A percentile compares a stretch with the other conserved stretches of the same genome.
phyloP scores from a whole-genome alignment of 1,140 invertebrate genomes.

The Cataglyphis hispanica region DNA sequence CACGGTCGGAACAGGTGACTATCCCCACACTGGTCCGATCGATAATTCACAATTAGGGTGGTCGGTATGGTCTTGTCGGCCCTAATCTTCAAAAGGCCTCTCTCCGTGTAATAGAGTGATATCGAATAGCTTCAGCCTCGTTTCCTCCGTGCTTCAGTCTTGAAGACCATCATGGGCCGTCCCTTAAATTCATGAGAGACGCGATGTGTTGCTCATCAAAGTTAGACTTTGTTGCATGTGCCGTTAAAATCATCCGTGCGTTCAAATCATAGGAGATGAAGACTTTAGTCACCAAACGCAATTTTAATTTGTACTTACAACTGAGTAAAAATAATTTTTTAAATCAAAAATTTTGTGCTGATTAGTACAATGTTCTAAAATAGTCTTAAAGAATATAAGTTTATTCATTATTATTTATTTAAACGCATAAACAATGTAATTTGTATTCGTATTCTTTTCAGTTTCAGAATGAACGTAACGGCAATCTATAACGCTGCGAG shows the following conservation, averaged over 20 bases:
- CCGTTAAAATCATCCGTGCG: slow-evolving; percentile 22
- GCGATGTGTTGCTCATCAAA: not conserved
- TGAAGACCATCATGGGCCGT: slow-evolving; percentile 13
- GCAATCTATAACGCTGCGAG: slow-evolving; percentile 67
- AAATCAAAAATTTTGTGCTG: not conserved
- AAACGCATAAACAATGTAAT: not conserved
- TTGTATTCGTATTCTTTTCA: slow-evolving; percentile 29
- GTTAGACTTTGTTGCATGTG: slow-evolving; percentile 40
- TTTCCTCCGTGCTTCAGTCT: slow-evolving; percentile 44
- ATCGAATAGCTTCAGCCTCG: slow-evolving; percentile 57
- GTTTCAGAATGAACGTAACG: slow-evolving; percentile 74
- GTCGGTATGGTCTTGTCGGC: slow-evolving; percentile 57
- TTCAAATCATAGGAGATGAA: not conserved
- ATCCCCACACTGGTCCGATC: slow-evolving; percentile 49
- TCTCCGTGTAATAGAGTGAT: slow-evolving; percentile 60
- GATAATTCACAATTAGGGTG: slow-evolving; percentile 67
- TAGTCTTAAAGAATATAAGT: not conserved
- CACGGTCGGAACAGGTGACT: slow-evolving; percentile 54
- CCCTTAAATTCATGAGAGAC: slow-evolving; percentile 39
- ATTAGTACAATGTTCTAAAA: not conserved
- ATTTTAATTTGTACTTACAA: slow-evolving; percentile 1
- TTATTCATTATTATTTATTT: not conserved
- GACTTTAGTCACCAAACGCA: not conserved
- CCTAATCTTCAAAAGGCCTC: slow-evolving; percentile 62
- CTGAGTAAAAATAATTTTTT: not conserved